A percentile compares a stretch with the other conserved stretches of the same genome.
Evolutionary conservation across 37 sponge, comb jelly and placozoan species (phyloP).

Genomic region (Chondrilla cf. caribensis): DNA sequence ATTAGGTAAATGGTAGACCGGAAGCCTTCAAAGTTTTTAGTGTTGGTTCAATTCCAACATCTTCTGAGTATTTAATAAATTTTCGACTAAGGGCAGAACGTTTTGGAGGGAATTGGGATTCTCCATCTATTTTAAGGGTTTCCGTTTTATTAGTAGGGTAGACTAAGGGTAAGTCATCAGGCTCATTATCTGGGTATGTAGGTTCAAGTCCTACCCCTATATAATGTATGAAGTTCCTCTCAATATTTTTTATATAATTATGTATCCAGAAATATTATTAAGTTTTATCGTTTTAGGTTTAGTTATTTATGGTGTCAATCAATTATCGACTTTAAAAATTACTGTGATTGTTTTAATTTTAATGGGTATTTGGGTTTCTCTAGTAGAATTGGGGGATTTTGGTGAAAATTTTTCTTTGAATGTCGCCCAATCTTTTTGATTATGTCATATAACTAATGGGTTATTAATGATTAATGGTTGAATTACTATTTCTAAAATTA

Average conservation of each 20-base stretch:
- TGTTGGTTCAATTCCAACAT: conserved; percentile 77
- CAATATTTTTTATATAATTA: conserved; percentile 22
- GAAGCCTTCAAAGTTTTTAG: conserved; percentile 77
- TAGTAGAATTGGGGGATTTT: background rate
- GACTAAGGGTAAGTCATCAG: conserved; percentile 60
- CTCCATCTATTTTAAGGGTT: too few relatives aligned
- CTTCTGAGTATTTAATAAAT: conserved; percentile 25
- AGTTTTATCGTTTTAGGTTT: conserved; percentile 45
- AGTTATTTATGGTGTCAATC: conserved; percentile 53
- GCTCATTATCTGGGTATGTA: conserved; percentile 59
- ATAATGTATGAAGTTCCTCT: background rate
- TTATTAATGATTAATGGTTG: conserved; percentile 47
- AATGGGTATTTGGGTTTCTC: background rate
- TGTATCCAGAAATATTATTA: conserved; percentile 48
- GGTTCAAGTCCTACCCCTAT: conserved; percentile 70
- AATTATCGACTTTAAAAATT: conserved; percentile 25
- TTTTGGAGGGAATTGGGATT: too few relatives aligned
- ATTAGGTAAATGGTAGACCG: conserved; percentile 79
- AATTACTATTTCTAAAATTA: conserved; percentile 32
- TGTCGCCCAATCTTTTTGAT: background rate
- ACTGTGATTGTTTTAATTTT: conserved; percentile 32
- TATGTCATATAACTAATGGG: too few relatives aligned
- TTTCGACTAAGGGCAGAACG: background rate
- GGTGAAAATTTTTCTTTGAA: background rate
- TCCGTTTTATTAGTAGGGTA: conserved; percentile 6